Conservation (phyloP, 2,797 vertebrate genomes). For the Coluber constrictor region DNA sequence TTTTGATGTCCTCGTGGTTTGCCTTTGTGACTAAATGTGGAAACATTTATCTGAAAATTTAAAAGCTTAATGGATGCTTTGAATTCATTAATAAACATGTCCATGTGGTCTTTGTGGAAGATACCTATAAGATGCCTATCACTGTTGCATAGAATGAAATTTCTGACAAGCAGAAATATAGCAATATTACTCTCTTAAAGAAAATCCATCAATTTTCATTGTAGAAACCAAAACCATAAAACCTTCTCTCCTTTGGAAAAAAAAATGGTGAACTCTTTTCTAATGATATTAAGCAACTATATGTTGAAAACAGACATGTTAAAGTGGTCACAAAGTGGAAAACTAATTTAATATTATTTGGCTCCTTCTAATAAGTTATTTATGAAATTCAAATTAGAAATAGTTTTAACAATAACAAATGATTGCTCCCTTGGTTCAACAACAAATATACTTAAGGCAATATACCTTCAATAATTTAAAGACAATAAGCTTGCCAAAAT, state of each 20-base stretch:
- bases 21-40: not conserved
- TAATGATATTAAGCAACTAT: not conserved
- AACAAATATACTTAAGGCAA: not conserved
- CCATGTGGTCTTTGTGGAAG: not conserved
- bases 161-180: not conserved
- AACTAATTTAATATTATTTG: not conserved
- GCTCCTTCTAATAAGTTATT: not conserved
- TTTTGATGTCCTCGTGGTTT: not conserved
- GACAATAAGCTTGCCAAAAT: not conserved
- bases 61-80: not conserved
- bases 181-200: not conserved
- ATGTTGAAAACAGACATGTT: not conserved
- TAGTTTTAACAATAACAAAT: not conserved
- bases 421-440: not conserved
- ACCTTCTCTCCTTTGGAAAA: not conserved
- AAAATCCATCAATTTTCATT: conserved; percentile 4
- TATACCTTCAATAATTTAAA: not conserved
- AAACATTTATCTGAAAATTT: not conserved
- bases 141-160: not conserved
- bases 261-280: not conserved
- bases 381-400: not conserved
- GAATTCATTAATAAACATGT: not conserved
- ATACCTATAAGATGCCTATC: not conserved
- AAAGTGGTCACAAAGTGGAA: not conserved
- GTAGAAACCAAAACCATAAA: not conserved